Evolutionary conservation across 1,140 invertebrate species (phyloP), one percentile per base, ranked within the genome.

Genomic region (Laodelphax striatellus): DNA sequence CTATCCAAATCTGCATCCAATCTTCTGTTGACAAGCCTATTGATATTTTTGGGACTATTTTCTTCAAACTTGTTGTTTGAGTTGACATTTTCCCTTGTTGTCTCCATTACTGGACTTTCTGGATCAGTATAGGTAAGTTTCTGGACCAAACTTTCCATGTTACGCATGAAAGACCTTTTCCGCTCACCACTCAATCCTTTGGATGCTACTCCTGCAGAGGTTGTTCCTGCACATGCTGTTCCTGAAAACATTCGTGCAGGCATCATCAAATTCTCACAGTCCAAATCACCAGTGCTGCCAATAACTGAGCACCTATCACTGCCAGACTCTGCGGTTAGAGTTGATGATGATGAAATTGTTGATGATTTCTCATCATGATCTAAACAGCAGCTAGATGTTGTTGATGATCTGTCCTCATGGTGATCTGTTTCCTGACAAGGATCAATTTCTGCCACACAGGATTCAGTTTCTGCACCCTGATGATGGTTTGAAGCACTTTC

Each of bases 71-170:
- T 41, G 28, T 21, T 38, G 10, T 38, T 11, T 5, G 34, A 11
- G 9, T 31, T 31, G 28, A 31, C 28, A 38, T 38, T 38, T 38
- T 38, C 34, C 34, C 34, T 38, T 16, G 41, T 2, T 50, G 21
- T 17, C 13, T 59, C 31, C n/a, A 41, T 9, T 28, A 44, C 19
- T 17, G 52, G 41, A 41, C 41, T 52, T 34, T 63, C 61, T 24
- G 53, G 42, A 17, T 64, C 62, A 11, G 34, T 11, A 9, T 38
- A 38, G 8, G 4, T 13, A n/a, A 77, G 73, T 38, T 72, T 76
- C 55, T 72, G 70, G n/a, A 75, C 75, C 17, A 77, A 63, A 13
- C 68, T 71, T 6, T 77, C 74, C 75, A 77, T 77, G 62, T 76
- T 76, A 17, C 69, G 70, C 52, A 73, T 76, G 60, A 79, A 77